Percentiles rank a stretch among this genome's conserved stretches.
Evolutionary conservation across 2,888 invertebrate genomes (phyloP).

Genomic region (Microctonus hyperodae): DNA sequence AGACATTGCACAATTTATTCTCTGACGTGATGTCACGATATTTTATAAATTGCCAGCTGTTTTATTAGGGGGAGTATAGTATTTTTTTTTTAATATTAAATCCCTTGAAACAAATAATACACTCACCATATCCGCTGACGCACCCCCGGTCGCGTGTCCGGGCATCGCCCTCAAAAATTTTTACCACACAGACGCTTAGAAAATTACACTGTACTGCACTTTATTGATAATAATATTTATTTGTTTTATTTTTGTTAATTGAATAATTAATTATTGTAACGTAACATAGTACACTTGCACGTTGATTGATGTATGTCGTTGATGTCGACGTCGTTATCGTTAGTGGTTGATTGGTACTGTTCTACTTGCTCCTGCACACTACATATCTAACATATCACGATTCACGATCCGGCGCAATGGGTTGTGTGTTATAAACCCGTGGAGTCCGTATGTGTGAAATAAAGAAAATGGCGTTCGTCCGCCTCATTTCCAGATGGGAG

Average conservation of each 20-base stretch:
- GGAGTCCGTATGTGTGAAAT: slow-evolving; percentile 17
- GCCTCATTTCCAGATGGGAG: background rate
- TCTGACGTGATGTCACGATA: slow-evolving; percentile 41
- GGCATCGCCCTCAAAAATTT: slow-evolving; percentile 47
- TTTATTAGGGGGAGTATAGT: background rate
- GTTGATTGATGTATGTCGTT: background rate
- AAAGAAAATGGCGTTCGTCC: slow-evolving; percentile 40
- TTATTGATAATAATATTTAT: background rate
- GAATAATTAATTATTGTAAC: background rate
- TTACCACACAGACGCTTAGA: slow-evolving; percentile 15
- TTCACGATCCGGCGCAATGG: slow-evolving; percentile 20
- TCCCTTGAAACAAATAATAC: background rate
- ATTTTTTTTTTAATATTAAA: background rate
- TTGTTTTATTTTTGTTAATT: background rate
- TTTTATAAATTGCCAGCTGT: slow-evolving; percentile 10
- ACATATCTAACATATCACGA: no score
- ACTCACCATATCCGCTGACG: slow-evolving; percentile 52
- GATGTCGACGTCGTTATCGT: background rate
- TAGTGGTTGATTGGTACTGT: background rate
- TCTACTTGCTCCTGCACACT: background rate
- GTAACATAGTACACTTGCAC: slow-evolving; percentile 13
- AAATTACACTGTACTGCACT: background rate
- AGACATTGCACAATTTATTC: no score
- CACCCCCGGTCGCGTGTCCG: slow-evolving; percentile 47
- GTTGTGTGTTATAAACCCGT: background rate